phyloP scores from a whole-genome alignment of 92 coral and sea anemone species.

The Porites cylindrica region DNA sequence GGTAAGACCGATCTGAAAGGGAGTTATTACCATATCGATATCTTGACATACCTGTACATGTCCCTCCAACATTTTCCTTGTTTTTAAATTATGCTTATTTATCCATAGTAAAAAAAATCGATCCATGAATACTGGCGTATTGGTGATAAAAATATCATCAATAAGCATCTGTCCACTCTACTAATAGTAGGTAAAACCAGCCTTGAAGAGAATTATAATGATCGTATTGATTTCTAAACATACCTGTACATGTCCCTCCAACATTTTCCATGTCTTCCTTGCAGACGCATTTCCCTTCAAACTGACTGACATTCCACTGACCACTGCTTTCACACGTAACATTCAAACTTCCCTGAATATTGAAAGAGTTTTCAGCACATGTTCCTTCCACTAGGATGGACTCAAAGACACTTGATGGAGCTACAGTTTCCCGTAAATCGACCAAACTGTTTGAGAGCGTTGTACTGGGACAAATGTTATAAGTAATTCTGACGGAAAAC shows the following conservation, averaged over 20 bases:
- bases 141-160: too few relatives aligned
- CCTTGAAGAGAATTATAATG: too few relatives aligned
- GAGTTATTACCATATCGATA: too few relatives aligned
- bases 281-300: slow-evolving; percentile 71
- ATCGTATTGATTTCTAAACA: too few relatives aligned
- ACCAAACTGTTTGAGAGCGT: slow-evolving; percentile 23
- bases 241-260: background rate
- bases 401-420: slow-evolving; percentile 48
- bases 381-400: slow-evolving; percentile 58
- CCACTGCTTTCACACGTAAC: slow-evolving; percentile 79
- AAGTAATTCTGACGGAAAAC: slow-evolving; percentile 52
- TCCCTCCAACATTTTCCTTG: background rate
- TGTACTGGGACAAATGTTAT: slow-evolving; percentile 63
- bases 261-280: slow-evolving; percentile 20
- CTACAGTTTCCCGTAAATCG: slow-evolving; percentile 55
- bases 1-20: too few relatives aligned
- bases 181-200: too few relatives aligned
- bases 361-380: slow-evolving; percentile 54
- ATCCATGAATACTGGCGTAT: too few relatives aligned
- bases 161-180: too few relatives aligned
- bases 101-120: too few relatives aligned
- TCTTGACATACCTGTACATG: background rate
- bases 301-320: slow-evolving; percentile 63
- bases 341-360: background rate
- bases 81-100: too few relatives aligned